Percentiles rank a stretch among this genome's conserved stretches.
Conservation (phyloP, 2,113 vertebrate genomes). For the Drymodes brunneopygia region DNA sequence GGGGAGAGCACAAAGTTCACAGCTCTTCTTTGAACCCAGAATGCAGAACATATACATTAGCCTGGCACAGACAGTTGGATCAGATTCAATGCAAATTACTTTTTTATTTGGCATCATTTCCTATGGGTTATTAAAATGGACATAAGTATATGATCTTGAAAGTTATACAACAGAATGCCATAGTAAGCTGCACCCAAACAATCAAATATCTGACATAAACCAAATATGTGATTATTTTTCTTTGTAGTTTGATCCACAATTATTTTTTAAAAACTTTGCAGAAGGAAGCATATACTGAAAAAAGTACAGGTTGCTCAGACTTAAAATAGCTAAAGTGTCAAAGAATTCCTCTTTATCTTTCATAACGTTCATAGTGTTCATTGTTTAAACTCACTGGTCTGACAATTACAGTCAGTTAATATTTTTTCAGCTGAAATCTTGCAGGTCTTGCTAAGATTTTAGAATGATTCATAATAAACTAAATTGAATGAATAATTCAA, state of each 20-base stretch:
- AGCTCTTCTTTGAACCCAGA: not conserved
- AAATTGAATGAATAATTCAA: not conserved
- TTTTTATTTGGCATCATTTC: not conserved
- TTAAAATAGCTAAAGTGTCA: not conserved
- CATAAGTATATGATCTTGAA: not conserved
- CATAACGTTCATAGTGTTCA: not conserved
- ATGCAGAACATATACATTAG: no score
- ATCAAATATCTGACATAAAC: not conserved
- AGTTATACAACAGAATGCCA: not conserved
- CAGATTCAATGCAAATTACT: not conserved
- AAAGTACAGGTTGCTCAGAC: fast-evolving
- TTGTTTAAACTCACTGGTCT: not conserved
- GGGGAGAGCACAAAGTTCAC: not conserved
- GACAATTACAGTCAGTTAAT: not conserved
- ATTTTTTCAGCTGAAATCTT: not conserved
- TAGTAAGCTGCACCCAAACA: not conserved
- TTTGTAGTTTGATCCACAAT: not conserved
- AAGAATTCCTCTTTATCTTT: not conserved
- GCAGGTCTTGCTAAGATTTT: not conserved
- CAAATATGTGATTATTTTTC: not conserved
- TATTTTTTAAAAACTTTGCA: not conserved
- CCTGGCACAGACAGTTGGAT: not conserved
- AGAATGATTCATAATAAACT: not conserved
- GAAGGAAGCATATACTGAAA: not conserved
- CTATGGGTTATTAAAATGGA: not conserved